A percentile compares a stretch with the other conserved stretches of the same genome.
Evolutionary conservation across 1,140 invertebrate species (phyloP).

Genomic region (Piezodorus guildinii): DNA sequence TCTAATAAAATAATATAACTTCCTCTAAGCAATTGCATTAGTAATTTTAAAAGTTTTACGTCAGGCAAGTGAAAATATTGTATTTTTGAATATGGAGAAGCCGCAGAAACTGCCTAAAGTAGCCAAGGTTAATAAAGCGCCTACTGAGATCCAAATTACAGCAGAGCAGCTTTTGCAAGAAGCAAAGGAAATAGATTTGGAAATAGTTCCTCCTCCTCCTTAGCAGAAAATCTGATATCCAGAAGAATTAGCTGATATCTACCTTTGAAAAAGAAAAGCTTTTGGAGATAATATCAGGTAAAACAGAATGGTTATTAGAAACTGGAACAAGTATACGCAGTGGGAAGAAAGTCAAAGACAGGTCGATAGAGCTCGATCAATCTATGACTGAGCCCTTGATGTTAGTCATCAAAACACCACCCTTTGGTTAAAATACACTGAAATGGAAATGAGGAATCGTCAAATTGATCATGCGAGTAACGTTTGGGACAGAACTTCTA

Average conservation of each 20-base stretch:
- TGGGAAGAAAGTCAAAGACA: slow-evolving; percentile 99
- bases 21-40: no score
- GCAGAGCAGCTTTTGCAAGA: slow-evolving; percentile 95
- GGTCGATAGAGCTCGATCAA: slow-evolving; percentile 75
- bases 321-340: slow-evolving; percentile 98
- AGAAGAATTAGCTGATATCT: slow-evolving; percentile 93
- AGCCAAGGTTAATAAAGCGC: slow-evolving; percentile 98
- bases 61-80: no score
- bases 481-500: slow-evolving; percentile 94
- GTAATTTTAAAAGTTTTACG: no score
- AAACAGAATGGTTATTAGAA: slow-evolving; percentile 82
- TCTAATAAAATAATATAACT: no score
- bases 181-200: slow-evolving; percentile 96
- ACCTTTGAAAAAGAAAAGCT: slow-evolving; percentile 83
- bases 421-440: slow-evolving; percentile 96
- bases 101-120: no score
- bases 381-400: slow-evolving; percentile 94
- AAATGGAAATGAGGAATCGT: slow-evolving; percentile 97
- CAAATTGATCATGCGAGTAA: slow-evolving; percentile 98
- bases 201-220: slow-evolving; percentile 96
- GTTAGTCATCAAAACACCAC: slow-evolving; percentile 91
- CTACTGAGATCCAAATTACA: slow-evolving; percentile 98
- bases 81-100: no score
- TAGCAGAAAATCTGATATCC: slow-evolving; percentile 99
- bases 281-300: slow-evolving; percentile 98